A percentile compares a stretch with the other conserved stretches of the same genome.
Conservation (phyloP, 2,797 vertebrate genomes). For the Tolypeutes matacus region DNA sequence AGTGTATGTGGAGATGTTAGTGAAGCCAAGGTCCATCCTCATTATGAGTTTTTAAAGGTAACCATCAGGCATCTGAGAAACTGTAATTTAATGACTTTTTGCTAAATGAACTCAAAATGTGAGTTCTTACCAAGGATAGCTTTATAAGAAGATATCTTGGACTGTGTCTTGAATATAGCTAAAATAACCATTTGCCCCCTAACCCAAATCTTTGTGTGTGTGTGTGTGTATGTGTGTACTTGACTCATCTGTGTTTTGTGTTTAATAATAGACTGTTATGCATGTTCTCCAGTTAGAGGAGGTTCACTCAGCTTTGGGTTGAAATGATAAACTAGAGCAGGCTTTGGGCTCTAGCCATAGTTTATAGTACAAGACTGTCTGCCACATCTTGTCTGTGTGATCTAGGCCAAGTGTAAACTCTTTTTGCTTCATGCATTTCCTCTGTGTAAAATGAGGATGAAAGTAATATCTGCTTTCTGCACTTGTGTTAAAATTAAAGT, state of each 20-base stretch:
- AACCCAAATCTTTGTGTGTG: background rate
- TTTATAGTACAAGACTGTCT: background rate
- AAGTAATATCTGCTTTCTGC: background rate
- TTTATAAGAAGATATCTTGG: constrained; percentile 51
- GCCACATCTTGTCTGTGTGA: background rate
- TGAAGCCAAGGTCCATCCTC: background rate
- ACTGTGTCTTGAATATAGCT: background rate
- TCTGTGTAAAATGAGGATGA: background rate
- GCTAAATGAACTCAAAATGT: constrained; percentile 64
- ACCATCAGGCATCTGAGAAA: constrained; percentile 57
- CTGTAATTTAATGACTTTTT: constrained; percentile 58
- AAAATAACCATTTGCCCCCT: background rate
- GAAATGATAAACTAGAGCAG: background rate
- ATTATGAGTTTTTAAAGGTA: constrained; percentile 61
- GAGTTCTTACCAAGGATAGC: constrained; percentile 28
- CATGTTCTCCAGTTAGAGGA: background rate
- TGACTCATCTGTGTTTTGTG: constrained; percentile 5
- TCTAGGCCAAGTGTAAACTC: background rate
- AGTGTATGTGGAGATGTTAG: constrained; percentile 47
- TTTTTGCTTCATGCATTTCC: background rate
- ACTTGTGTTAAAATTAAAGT: constrained; percentile 11
- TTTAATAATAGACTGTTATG: background rate
- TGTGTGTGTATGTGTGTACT: background rate
- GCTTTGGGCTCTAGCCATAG: background rate
- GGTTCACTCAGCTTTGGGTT: background rate